Percentiles rank a stretch among this genome's conserved stretches.
Evolutionary conservation across 2,797 vertebrate species (phyloP).

Genomic region (Myripristis murdjan): DNA sequence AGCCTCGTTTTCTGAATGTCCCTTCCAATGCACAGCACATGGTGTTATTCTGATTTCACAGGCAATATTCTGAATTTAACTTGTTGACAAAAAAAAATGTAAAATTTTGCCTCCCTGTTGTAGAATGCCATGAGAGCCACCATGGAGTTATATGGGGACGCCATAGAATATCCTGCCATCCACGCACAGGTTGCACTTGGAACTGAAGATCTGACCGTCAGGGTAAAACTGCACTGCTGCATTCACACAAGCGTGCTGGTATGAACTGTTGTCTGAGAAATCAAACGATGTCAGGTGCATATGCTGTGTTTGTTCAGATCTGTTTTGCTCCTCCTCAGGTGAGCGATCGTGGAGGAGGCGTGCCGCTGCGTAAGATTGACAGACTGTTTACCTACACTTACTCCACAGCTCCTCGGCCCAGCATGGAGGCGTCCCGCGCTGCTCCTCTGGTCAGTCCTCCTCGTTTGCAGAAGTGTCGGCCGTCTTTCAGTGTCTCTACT

Average conservation of each 20-base stretch:
- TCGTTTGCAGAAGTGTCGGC: background rate
- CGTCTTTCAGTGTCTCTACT: no score
- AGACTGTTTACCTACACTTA: constrained; percentile 98
- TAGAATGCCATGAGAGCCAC: constrained; percentile 99
- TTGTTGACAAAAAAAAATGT: no score
- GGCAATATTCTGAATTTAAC: no score
- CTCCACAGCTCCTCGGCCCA: constrained; percentile 95
- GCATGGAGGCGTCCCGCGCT: constrained; percentile 88
- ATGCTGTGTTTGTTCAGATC: background rate
- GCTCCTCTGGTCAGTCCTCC: constrained; percentile 90
- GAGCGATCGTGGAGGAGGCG: constrained; percentile 95
- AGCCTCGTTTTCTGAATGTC: background rate
- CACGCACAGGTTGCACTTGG: constrained; percentile 91
- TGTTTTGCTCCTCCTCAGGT: constrained; percentile 82
- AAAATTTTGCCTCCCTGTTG: constrained; percentile 43
- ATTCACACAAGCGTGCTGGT: background rate
- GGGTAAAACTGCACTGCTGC: constrained; percentile 83
- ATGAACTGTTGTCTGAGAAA: background rate
- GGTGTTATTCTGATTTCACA: no score
- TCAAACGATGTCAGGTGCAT: background rate
- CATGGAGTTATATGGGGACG: constrained; percentile 93
- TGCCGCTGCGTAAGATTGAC: constrained; percentile 97
- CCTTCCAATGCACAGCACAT: background rate
- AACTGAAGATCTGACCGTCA: constrained; percentile 95
- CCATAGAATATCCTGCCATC: constrained; percentile 90